Evolutionary conservation across 1,140 invertebrate genomes (phyloP).

Genomic region (Centruroides sculpturatus): DNA sequence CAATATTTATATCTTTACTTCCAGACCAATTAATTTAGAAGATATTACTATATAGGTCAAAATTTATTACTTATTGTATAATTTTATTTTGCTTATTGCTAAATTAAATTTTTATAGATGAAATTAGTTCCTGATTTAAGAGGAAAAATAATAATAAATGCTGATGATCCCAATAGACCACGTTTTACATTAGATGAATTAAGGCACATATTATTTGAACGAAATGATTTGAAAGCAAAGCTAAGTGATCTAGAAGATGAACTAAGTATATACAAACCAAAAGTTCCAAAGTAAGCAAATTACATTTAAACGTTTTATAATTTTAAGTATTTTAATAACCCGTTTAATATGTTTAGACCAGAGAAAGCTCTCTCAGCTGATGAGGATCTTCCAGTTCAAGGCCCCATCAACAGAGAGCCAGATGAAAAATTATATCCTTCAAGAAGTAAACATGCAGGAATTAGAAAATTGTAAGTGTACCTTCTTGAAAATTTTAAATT

Average conservation of each 20-base stretch:
- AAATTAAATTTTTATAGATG: slow-evolving; percentile 21
- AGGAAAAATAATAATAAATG: slow-evolving; percentile 46
- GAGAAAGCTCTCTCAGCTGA: slow-evolving; percentile 24
- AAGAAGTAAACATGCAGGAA: slow-evolving; percentile 55
- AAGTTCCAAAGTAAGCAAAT: not conserved
- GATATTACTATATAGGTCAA: no score
- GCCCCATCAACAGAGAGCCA: slow-evolving; percentile 86
- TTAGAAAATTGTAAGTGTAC: slow-evolving; percentile 81
- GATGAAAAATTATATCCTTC: slow-evolving; percentile 87
- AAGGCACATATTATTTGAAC: slow-evolving; percentile 69
- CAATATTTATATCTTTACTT: no score
- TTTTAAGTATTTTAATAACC: not conserved
- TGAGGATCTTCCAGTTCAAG: slow-evolving; percentile 79
- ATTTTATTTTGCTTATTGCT: not conserved
- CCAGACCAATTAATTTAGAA: no score
- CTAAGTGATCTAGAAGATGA: slow-evolving; percentile 78
- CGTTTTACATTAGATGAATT: slow-evolving; percentile 80
- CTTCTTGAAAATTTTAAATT: not conserved
- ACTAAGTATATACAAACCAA: slow-evolving; percentile 49
- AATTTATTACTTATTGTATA: no score
- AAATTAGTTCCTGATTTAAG: slow-evolving; percentile 36
- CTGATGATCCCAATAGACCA: slow-evolving; percentile 66
- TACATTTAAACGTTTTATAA: slow-evolving; percentile 1
- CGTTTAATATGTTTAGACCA: not conserved
- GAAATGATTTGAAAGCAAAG: slow-evolving; percentile 73